Percentiles rank a stretch among this genome's conserved stretches.
These are phyloP conservation scores for Heterodera schachtii DNA, from an alignment of 1,140 invertebrate species.

Conservation along the genomic window DNA sequence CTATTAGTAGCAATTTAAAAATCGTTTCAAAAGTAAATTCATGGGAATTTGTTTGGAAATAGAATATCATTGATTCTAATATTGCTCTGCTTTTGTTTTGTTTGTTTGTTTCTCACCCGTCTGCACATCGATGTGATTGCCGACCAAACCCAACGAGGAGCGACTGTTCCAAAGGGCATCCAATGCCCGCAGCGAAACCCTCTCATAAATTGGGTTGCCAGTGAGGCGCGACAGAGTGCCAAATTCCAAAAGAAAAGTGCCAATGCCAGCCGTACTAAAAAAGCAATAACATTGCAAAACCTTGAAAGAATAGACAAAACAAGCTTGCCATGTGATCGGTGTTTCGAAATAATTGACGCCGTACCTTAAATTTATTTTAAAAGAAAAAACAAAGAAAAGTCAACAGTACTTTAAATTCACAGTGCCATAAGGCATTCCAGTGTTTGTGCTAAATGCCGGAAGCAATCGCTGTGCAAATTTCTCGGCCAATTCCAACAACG, in stretches of 20 bases:
- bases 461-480: slow-evolving; percentile 83
- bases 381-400: not conserved
- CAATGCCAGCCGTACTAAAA: slow-evolving; percentile 80
- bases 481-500: slow-evolving; percentile 86
- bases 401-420: slow-evolving; percentile 76
- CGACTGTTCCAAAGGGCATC: slow-evolving; percentile 81
- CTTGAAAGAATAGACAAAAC: not conserved
- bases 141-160: slow-evolving; percentile 83
- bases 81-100: too few relatives aligned
- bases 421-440: slow-evolving; percentile 98
- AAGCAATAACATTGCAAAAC: not conserved
- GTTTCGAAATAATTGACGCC: slow-evolving; percentile 93
- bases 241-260: slow-evolving; percentile 96
- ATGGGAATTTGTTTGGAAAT: too few relatives aligned
- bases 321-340: slow-evolving; percentile 79
- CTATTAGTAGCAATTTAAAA: too few relatives aligned
- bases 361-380: slow-evolving; percentile 66
- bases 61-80: too few relatives aligned
- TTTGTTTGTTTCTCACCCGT: slow-evolving; percentile 67
- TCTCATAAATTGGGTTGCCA: slow-evolving; percentile 89
- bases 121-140: slow-evolving; percentile 93
- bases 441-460: slow-evolving; percentile 71
- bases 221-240: slow-evolving; percentile 89
- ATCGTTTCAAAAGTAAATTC: too few relatives aligned
- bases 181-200: slow-evolving; percentile 87